Percentiles rank a stretch among this genome's conserved stretches.
Conservation (phyloP, 2,888 invertebrate species). For the Scaptomyza caliginosa region DNA sequence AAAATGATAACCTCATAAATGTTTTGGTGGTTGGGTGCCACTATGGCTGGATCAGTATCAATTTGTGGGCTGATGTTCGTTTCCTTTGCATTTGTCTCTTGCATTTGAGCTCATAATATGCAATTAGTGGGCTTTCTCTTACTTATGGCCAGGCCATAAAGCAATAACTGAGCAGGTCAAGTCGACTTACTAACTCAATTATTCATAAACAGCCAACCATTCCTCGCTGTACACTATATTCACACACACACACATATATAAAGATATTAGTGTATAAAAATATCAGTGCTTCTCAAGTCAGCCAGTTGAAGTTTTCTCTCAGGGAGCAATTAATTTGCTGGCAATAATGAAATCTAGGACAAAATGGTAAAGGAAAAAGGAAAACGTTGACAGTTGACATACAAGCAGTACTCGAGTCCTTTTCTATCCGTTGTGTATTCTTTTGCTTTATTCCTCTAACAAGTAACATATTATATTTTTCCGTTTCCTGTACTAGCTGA, state of each 20-base stretch:
- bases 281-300: slow-evolving; percentile 12
- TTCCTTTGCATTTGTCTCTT: not conserved
- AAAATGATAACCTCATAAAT: slow-evolving; percentile 18
- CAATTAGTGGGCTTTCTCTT: slow-evolving; percentile 55
- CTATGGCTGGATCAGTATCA: slow-evolving; percentile 25
- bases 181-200: slow-evolving; percentile 61
- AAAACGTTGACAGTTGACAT: slow-evolving; percentile 69
- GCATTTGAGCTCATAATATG: slow-evolving; percentile 57
- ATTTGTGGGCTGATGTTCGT: slow-evolving; percentile 25
- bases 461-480: not conserved
- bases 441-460: slow-evolving; percentile 36
- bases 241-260: not conserved
- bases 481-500: not conserved
- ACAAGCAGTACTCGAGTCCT: slow-evolving; percentile 19
- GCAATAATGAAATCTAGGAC: slow-evolving; percentile 79
- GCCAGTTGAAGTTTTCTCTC: slow-evolving; percentile 28
- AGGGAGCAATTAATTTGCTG: slow-evolving; percentile 73
- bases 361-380: slow-evolving; percentile 71
- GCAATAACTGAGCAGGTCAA: slow-evolving; percentile 49
- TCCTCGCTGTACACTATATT: slow-evolving; percentile 3
- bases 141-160: slow-evolving; percentile 23
- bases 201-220: slow-evolving; percentile 47
- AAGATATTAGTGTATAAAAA: not conserved
- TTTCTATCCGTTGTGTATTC: slow-evolving; percentile 8
- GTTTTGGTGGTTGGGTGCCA: slow-evolving; percentile 12